These are phyloP conservation scores for Dendroctonus ponderosae DNA, from an alignment of 1,140 invertebrate genomes.

Conservation along the genomic window DNA sequence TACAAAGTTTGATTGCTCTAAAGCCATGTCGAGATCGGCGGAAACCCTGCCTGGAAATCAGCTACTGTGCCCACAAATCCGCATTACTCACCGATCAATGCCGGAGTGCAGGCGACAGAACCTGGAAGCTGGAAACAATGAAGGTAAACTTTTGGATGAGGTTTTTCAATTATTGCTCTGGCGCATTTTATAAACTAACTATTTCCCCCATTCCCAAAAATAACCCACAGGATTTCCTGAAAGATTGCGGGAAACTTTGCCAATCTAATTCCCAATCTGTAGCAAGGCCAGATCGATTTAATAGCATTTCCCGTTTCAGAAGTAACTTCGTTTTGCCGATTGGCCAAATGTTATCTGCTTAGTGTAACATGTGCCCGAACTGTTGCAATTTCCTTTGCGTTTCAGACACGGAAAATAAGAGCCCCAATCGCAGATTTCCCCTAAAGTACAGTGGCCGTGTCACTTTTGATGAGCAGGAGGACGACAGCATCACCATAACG, in stretches of 20 bases:
- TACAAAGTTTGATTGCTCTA: background rate
- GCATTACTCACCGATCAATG: slow-evolving; percentile 33
- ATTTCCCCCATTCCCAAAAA: too few species aligned
- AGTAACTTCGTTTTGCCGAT: background rate
- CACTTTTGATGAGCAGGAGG: slow-evolving; percentile 12
- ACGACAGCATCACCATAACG: background rate
- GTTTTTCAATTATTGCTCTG: too few species aligned
- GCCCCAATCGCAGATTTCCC: slow-evolving; percentile 7
- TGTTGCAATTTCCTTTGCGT: background rate
- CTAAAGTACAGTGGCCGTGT: slow-evolving; percentile 8
- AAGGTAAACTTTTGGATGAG: slow-evolving; percentile 3
- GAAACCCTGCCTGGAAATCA: slow-evolving; percentile 19
- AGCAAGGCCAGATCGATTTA: background rate
- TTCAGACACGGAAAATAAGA: slow-evolving; percentile 19
- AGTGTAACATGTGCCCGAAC: too few species aligned
- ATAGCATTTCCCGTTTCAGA: background rate
- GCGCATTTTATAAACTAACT: too few species aligned
- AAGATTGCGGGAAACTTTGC: background rate
- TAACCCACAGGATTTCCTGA: background rate
- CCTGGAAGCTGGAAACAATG: slow-evolving; percentile 4
- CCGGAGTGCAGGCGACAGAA: slow-evolving; percentile 13
- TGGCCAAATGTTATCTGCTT: too few species aligned
- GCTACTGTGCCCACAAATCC: slow-evolving; percentile 29
- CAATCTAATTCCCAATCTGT: background rate
- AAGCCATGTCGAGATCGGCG: slow-evolving; percentile 29